These are phyloP conservation scores for Lasioglossum leucozonium DNA, from an alignment of 2,888 invertebrate genomes.

Conservation along the genomic window DNA sequence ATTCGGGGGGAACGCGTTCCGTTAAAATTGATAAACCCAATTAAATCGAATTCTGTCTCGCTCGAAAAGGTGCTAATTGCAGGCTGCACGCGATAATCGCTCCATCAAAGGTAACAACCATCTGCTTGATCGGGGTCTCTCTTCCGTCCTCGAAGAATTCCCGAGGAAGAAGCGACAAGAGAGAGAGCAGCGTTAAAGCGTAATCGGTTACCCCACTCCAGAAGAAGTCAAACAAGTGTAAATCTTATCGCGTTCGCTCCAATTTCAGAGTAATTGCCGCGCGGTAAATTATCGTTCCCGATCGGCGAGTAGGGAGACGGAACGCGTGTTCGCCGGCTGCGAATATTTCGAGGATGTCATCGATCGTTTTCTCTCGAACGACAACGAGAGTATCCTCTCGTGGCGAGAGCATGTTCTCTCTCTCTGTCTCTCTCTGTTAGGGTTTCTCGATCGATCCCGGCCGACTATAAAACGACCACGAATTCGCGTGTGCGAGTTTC, in stretches of 20 bases:
- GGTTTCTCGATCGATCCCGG: constrained; percentile 52
- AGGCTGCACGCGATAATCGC: neutral
- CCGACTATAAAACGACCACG: constrained; percentile 57
- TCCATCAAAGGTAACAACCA: constrained; percentile 27
- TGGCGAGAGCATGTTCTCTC: too few relatives aligned
- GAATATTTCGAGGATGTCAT: constrained; percentile 29
- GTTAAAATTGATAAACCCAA: neutral
- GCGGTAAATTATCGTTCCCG: constrained; percentile 29
- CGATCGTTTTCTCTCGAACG: neutral
- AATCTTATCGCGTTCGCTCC: constrained; percentile 38
- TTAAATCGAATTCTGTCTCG: neutral
- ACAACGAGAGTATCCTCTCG: neutral
- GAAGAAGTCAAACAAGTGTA: constrained; percentile 37
- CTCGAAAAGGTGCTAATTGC: neutral
- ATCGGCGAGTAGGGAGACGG: neutral
- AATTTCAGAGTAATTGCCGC: constrained; percentile 42
- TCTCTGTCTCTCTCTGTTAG: constrained; percentile 35
- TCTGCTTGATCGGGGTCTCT: neutral
- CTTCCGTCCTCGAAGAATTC: neutral
- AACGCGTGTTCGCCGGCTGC: neutral
- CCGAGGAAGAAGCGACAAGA: neutral
- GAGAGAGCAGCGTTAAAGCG: neutral
- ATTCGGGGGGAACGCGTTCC: neutral
- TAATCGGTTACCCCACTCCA: constrained; percentile 3
- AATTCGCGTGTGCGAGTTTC: constrained; percentile 65